Evolutionary conservation across 2,797 vertebrate species (phyloP), one percentile per base, ranked within the genome.

Genomic region (Pelobates cultripes): DNA sequence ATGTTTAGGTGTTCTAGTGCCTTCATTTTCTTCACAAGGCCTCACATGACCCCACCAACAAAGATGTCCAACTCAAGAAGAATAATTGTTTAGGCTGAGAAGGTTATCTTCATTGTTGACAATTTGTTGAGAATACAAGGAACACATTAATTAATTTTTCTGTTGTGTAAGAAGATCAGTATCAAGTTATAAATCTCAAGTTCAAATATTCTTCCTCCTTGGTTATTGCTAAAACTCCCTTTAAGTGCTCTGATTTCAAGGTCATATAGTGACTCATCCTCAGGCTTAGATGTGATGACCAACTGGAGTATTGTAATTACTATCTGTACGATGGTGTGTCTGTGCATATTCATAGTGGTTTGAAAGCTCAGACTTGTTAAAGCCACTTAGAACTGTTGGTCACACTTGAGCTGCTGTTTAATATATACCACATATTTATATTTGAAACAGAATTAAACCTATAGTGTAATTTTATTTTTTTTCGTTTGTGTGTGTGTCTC

Each of bases 321-420:
- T 14, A 14, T 64, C 17, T 64, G 17, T 64, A 40, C 5, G 7
- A n/a, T 64, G 6, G 61, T 64, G 61, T 64, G 61, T 64, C 61
- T 28, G 61, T 40, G 61, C 61, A 64, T 64, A 64, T 64, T 64
- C 61, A 64, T 64, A 28, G 61, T 64, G 61, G n/a, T 64, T 41
- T 64, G n/a, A 40, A 7, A 64, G 61, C 5, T 64, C 61, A 7
- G 17, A 7, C 4, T 4, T 14, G n/a, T 7, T 64, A 64, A 64
- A 64, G 17, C 61, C 14, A 64, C 61, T 17, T 64, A 64, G 61
- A 7, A 17, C 40, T 8, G n/a, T 40, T 64, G 61, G 61, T 64
- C 61, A 64, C 61, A 64, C 61, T 64, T 64, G 61, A 12, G 17
- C 10, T 64, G 61, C 17, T 64, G n/a, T 6, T 7, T 40, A 28